Percentiles rank a stretch among this genome's conserved stretches.
phyloP scores from a whole-genome alignment of 2,888 invertebrate genomes.

The Charanyca ferruginea region DNA sequence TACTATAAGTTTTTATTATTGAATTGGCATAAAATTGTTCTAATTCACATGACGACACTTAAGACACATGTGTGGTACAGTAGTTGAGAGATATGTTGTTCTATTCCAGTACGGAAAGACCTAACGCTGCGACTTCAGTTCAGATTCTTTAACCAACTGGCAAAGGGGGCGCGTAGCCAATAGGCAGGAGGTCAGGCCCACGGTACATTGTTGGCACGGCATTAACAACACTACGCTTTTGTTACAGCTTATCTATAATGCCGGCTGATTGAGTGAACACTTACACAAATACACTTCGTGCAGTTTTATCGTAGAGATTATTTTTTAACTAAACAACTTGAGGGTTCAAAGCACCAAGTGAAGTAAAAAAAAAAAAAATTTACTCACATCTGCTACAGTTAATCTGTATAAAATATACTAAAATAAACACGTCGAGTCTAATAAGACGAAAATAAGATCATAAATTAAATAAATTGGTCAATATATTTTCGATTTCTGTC shows the following conservation, averaged over 20 bases:
- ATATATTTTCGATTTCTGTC: background rate
- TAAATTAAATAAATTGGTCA: background rate
- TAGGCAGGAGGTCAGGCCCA: constrained; percentile 90
- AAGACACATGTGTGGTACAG: constrained; percentile 71
- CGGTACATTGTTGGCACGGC: constrained; percentile 86
- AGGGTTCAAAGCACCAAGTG: background rate
- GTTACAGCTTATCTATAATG: constrained; percentile 79
- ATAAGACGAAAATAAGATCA: background rate
- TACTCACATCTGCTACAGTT: background rate
- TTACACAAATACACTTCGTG: constrained; percentile 79
- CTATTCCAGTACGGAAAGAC: constrained; percentile 98
- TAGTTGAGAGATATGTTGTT: constrained; percentile 87
- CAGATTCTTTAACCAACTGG: constrained; percentile 98
- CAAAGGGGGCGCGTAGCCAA: constrained; percentile 97
- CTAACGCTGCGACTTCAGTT: constrained; percentile 98
- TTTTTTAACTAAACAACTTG: constrained; percentile 2
- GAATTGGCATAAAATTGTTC: constrained; percentile 56
- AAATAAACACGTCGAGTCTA: background rate
- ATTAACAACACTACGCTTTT: constrained; percentile 89
- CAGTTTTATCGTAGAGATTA: constrained; percentile 77
- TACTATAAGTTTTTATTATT: background rate
- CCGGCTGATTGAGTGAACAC: constrained; percentile 77
- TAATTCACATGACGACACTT: constrained; percentile 61
- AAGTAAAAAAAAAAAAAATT: background rate
- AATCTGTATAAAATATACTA: background rate